Evolutionary conservation across 2,888 invertebrate species (phyloP).

Genomic region (Protula sp.): DNA sequence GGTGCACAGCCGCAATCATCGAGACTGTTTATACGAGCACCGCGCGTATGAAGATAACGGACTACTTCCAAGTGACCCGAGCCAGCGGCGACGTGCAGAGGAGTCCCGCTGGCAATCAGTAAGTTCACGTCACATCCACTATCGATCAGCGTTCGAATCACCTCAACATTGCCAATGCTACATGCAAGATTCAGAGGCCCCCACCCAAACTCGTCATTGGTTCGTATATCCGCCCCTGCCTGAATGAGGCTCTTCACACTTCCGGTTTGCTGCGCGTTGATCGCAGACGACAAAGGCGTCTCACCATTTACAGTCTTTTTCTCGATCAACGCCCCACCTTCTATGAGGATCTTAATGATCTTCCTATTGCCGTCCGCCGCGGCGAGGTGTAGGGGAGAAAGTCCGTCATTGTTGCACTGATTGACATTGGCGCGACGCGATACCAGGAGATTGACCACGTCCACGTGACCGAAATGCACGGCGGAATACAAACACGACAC

Average conservation of each 20-base stretch:
- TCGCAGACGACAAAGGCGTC: constrained; percentile 38
- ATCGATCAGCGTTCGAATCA: constrained; percentile 37
- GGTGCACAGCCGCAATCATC: constrained; percentile 46
- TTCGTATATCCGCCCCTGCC: constrained; percentile 32
- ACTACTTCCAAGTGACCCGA: constrained; percentile 7
- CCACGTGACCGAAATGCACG: constrained; percentile 11
- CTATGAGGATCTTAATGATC: constrained; percentile 5
- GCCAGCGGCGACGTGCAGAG: constrained; percentile 12
- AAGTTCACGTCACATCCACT: constrained; percentile 16
- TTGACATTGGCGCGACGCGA: constrained; percentile 5
- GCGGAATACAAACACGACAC: constrained; percentile 12
- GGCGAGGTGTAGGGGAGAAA: constrained; percentile 1
- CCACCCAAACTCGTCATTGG: constrained; percentile 37
- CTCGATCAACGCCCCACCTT: constrained; percentile 5
- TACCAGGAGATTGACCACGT: constrained; percentile 12
- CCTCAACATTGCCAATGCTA: constrained; percentile 29
- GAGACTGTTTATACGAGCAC: constrained; percentile 7
- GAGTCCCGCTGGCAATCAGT: constrained; percentile 4
- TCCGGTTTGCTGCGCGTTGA: constrained; percentile 26
- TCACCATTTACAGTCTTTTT: constrained; percentile 23
- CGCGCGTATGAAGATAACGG: not conserved
- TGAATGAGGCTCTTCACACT: constrained; percentile 30
- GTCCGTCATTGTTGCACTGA: not conserved
- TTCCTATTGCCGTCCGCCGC: constrained; percentile 7
- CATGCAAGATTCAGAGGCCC: constrained; percentile 10